phyloP scores from a whole-genome alignment of 2,797 vertebrate species.

The Macropus fuliginosus region DNA sequence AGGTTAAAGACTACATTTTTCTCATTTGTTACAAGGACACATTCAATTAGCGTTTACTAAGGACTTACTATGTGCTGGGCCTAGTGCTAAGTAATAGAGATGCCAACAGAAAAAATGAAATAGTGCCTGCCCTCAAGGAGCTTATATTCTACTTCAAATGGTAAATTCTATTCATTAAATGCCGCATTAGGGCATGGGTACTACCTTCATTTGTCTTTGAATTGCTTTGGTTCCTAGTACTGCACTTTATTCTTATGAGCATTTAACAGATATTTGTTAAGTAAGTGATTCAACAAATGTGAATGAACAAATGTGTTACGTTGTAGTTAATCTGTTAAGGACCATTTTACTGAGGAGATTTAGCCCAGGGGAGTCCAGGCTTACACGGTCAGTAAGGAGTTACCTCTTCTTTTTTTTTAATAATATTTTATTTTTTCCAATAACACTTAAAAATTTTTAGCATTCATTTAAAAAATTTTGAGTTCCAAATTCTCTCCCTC shows the following conservation, averaged over 20 bases:
- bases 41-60: not conserved
- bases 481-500: not conserved
- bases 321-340: not conserved
- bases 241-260: not conserved
- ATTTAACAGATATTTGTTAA: constrained; percentile 33
- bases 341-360: not conserved
- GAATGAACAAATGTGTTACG: not conserved
- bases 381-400: not conserved
- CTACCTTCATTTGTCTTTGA: not conserved
- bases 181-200: not conserved
- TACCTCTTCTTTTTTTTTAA: not conserved
- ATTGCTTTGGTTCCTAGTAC: not conserved
- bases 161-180: not conserved
- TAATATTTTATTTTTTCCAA: not conserved
- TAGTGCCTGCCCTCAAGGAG: not conserved
- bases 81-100: not conserved
- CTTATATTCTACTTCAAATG: not conserved
- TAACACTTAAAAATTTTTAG: not conserved
- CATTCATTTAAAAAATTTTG: not conserved
- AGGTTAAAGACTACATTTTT: not conserved
- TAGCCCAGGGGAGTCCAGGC: constrained; percentile 22
- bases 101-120: not conserved
- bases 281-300: constrained; percentile 32
- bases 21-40: not conserved
- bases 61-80: not conserved